phyloP scores from a whole-genome alignment of 23 tunicate genomes.

The Halocynthia aurantium region DNA sequence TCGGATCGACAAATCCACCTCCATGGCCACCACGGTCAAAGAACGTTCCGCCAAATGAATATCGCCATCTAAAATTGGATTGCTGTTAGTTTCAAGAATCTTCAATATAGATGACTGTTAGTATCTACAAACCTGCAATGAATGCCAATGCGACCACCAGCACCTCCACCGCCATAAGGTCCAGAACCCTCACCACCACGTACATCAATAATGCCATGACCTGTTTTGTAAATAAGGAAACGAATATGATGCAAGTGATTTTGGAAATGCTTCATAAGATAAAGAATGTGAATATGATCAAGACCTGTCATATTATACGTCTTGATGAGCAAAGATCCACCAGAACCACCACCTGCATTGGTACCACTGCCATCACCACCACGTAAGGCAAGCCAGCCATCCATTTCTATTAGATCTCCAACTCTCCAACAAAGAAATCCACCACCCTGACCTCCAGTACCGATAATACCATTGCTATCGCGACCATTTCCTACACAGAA shows the following conservation, averaged over 20 bases:
- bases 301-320: slow-evolving; percentile 29
- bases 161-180: slow-evolving; percentile 25
- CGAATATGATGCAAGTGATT: too few relatives aligned
- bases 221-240: neutral
- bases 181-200: slow-evolving; percentile 18
- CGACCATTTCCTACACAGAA: slow-evolving; percentile 2
- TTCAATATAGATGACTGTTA: too few relatives aligned
- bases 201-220: slow-evolving; percentile 27
- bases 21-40: slow-evolving; percentile 23
- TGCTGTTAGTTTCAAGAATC: neutral
- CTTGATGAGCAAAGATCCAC: slow-evolving; percentile 22
- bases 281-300: neutral
- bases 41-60: slow-evolving; percentile 17
- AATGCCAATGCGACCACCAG: slow-evolving; percentile 27
- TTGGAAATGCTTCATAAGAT: too few relatives aligned
- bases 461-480: neutral
- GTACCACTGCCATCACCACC: slow-evolving; percentile 11
- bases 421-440: slow-evolving; percentile 19
- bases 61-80: slow-evolving; percentile 2
- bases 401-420: slow-evolving; percentile 22
- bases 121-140: neutral
- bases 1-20: neutral
- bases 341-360: slow-evolving; percentile 29
- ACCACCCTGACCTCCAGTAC: slow-evolving; percentile 14
- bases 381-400: slow-evolving; percentile 25